These are phyloP conservation scores for Spisula subtruncata DNA, from an alignment of 2,888 invertebrate genomes.

Conservation along the genomic window DNA sequence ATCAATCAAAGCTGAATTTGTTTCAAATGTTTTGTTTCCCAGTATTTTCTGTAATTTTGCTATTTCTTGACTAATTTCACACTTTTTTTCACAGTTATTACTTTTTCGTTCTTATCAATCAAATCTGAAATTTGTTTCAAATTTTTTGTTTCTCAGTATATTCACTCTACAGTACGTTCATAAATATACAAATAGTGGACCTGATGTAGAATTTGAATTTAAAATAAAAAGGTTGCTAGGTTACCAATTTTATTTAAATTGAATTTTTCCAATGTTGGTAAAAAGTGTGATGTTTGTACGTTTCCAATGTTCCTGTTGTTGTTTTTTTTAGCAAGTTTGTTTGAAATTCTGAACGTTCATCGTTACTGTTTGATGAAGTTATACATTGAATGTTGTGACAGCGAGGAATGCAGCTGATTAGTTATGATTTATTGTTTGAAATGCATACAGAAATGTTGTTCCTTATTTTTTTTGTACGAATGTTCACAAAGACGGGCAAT, in stretches of 20 bases:
- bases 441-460: background rate
- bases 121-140: too few species aligned
- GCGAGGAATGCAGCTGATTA: background rate
- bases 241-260: background rate
- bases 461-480: background rate
- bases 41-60: background rate
- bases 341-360: background rate
- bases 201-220: background rate
- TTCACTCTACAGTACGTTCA: slow-evolving; percentile 4
- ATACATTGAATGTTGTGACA: background rate
- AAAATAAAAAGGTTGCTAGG: background rate
- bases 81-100: background rate
- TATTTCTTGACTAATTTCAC: background rate
- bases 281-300: background rate
- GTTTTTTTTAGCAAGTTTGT: background rate
- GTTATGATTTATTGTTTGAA: background rate
- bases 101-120: background rate
- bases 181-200: background rate
- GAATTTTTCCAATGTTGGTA: background rate
- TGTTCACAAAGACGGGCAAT: background rate
- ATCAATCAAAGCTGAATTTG: background rate
- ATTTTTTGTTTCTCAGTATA: background rate
- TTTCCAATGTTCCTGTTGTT: background rate
- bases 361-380: background rate
- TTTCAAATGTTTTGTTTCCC: background rate